Evolutionary conservation across 2,113 vertebrate species (phyloP), one percentile per base, ranked within the genome.

Genomic region (Onychostruthus taczanowskii): DNA sequence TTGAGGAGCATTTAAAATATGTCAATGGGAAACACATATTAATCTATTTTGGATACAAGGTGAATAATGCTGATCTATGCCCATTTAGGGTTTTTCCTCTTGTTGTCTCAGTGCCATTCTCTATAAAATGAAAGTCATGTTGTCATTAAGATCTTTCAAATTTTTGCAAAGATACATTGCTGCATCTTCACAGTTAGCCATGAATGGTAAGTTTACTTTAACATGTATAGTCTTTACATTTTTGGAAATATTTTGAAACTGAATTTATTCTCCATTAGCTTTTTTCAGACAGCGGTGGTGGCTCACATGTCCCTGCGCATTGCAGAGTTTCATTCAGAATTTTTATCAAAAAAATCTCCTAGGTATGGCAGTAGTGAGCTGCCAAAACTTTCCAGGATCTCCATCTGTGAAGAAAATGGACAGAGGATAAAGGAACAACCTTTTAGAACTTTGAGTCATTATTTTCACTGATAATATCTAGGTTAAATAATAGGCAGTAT

Each of bases 401-500:
- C 37, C 33, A 81, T 46, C 91, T 85, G 72, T 16, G 11, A 88
- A 67, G 72, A 76, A 94, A 92, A 77, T 46, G 87, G 83, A 70
- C 31, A 76, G 75, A 74, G 17, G 49, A 94, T 69, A 95, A 93
- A 94, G 61, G 70, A 72, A 79, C 39, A 77, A 64, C 30, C 55
- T 5, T 1, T 1, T 69, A 75, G 62, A 69, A 69, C 85, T 87
- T 87, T 89, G 77, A 94, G 74, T 90, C 92, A 95, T 96, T 96
- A 95, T 92, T 96, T 96, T 89, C 73, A 97, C 64, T 94, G 95
- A 93, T 95, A 95, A 94, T 76, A 62, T 84, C 79, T 79, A 47
- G 52, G 55, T 95, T 96, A 96, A 97, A 96, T 87, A 95, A 86
- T 76, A 31, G 78, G 66, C 95, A 88, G 49, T 67, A 78, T 73